Evolutionary conservation across 2,797 vertebrate species (phyloP), one percentile per base, ranked within the genome.

Genomic region (Eremophila alpestris): DNA sequence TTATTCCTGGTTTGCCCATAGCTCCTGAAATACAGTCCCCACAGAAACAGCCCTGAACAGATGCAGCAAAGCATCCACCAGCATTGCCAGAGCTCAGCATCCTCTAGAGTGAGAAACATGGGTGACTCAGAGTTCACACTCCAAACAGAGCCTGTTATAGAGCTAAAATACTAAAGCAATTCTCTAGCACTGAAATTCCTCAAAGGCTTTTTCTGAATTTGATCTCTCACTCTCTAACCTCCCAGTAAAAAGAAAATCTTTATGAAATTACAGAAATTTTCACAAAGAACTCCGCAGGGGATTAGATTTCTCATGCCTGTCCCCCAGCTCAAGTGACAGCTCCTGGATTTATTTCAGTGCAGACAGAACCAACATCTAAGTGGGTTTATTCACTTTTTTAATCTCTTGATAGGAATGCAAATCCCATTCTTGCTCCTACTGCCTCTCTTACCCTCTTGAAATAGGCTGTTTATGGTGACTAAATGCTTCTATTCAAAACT

Each of bases 391-490:
- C 56, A 30, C 36, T 65, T 85, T 74, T 73, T 62, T 10, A 82
- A 93, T 86, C 77, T 92, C 77, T 83, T 90, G 68, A 86, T 95
- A 90, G 82, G 90, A 84, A 96, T 92, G 83, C 76, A 94, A 83
- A 91, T 95, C 62, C 75, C 48, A 80, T 90, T 91, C 76, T 94
- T 81, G 51, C 64, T 93, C 73, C 55, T 15, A 27, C 65, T 78
- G 77, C 84, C 36, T 76, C 65, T 89, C 73, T 90, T 59, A 63
- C 49, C 64, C 83, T 74, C 84, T 93, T 90, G 84, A 78, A 96
- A 64, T 75, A 90, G 69, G 52, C 70, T 83, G 90, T 80, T 94
- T 88, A 77, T 80, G 64, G 85, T 83, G 64, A 71, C 75, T 94
- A 94, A 91, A 93, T 68, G 82, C 79, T 88, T 82, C 87, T 86